These are phyloP conservation scores for Osmerus eperlanus DNA, from an alignment of 2,113 vertebrate species.

Conservation along the genomic window DNA sequence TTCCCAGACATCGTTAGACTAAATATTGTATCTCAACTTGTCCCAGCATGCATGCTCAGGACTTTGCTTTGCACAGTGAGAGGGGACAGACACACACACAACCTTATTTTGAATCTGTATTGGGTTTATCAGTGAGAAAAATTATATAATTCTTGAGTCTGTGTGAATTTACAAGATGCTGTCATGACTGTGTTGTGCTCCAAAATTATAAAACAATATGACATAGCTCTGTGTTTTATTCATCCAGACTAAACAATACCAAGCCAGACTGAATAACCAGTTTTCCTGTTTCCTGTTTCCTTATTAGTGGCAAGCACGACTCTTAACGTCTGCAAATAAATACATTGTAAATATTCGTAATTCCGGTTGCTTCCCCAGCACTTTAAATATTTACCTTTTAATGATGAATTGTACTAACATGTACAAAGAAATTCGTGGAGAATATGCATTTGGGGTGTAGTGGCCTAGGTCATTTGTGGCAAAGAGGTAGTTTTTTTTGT, in stretches of 20 bases:
- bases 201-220: constrained; percentile 19
- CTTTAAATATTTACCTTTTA: no score
- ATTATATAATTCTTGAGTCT: not conserved
- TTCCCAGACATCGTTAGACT: constrained; percentile 61
- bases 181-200: not conserved
- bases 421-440: no score
- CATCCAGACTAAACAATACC: constrained; percentile 46
- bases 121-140: not conserved
- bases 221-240: constrained; percentile 36
- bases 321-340: constrained; percentile 34
- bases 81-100: constrained; percentile 9
- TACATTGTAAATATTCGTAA: not conserved
- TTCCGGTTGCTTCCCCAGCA: not conserved
- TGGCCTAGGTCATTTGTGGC: no score
- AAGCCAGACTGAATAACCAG: constrained; percentile 51
- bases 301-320: constrained; percentile 40
- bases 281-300: constrained; percentile 57
- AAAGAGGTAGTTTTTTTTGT: no score
- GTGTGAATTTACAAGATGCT: not conserved
- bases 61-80: not conserved
- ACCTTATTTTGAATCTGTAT: not conserved
- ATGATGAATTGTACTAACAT: no score
- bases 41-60: constrained; percentile 45
- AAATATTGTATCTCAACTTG: constrained; percentile 65
- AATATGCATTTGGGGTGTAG: no score